A percentile compares a stretch with the other conserved stretches of the same genome.
These are phyloP conservation scores for Tetragonula clypearis DNA, from an alignment of 1,140 invertebrate genomes.

Conservation along the genomic window DNA sequence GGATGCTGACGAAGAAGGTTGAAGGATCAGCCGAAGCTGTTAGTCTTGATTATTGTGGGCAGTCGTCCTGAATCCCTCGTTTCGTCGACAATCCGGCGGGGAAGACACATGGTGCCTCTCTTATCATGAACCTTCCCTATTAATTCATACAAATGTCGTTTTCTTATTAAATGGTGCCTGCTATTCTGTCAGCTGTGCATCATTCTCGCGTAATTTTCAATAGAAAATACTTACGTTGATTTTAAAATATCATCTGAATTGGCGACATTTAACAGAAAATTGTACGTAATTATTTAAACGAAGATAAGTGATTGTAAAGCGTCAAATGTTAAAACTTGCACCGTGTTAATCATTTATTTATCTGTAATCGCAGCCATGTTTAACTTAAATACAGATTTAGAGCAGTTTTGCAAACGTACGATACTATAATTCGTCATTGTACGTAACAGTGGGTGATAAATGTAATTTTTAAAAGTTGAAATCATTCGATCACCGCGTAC, in stretches of 20 bases:
- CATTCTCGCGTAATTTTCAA: not conserved
- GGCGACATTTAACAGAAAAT: not conserved
- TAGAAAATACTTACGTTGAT: not conserved
- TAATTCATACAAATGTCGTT: slow-evolving; percentile 72
- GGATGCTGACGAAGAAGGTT: slow-evolving; percentile 75
- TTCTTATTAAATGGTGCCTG: slow-evolving; percentile 63
- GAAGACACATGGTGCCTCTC: slow-evolving; percentile 73
- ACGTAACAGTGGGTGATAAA: too few relatives aligned
- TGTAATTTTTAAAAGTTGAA: too few relatives aligned
- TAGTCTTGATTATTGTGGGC: slow-evolving; percentile 81
- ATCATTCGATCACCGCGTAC: too few relatives aligned
- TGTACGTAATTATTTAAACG: not conserved
- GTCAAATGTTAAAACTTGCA: not conserved
- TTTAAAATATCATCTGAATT: not conserved
- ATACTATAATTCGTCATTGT: too few relatives aligned
- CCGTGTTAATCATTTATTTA: too few relatives aligned
- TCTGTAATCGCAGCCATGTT: too few relatives aligned
- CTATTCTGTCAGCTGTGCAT: not conserved
- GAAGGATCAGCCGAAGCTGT: slow-evolving; percentile 79
- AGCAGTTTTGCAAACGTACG: too few relatives aligned
- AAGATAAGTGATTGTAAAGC: not conserved
- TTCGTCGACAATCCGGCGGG: slow-evolving; percentile 51
- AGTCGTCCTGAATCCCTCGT: slow-evolving; percentile 70
- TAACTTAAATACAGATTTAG: too few relatives aligned
- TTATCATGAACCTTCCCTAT: slow-evolving; percentile 58